These are phyloP conservation scores for Macrophya alboannulata DNA, from an alignment of 2,888 invertebrate species.

Conservation along the genomic window DNA sequence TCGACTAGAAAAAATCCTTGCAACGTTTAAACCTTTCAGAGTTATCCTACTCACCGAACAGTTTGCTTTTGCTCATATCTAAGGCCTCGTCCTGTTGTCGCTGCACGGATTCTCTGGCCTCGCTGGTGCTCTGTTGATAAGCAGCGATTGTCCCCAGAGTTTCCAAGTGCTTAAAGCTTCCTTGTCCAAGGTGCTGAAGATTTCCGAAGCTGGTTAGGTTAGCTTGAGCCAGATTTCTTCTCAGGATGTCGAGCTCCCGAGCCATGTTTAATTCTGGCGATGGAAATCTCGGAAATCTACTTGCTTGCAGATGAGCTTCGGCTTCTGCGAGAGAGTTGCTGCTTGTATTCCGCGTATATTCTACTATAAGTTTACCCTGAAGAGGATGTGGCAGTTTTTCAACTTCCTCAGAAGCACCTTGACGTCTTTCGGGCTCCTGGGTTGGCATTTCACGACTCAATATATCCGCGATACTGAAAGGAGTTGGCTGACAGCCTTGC, in stretches of 20 bases:
- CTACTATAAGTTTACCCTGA: constrained; percentile 45
- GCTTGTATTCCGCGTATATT: constrained; percentile 37
- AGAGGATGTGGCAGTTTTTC: constrained; percentile 36
- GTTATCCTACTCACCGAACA: constrained; percentile 71
- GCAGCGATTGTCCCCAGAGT: constrained; percentile 64
- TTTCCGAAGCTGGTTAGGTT: constrained; percentile 71
- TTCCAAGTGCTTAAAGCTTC: constrained; percentile 71
- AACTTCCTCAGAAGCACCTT: constrained; percentile 41
- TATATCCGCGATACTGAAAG: constrained; percentile 78
- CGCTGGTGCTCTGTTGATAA: constrained; percentile 67
- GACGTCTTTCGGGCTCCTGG: constrained; percentile 63
- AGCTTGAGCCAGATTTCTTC: constrained; percentile 75
- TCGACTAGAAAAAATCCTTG: not conserved
- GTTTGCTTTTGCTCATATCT: constrained; percentile 79
- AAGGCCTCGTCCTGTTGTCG: constrained; percentile 78
- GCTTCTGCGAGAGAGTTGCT: constrained; percentile 66
- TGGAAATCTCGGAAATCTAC: constrained; percentile 67
- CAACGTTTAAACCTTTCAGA: not conserved
- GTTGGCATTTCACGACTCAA: constrained; percentile 70
- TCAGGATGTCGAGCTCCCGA: constrained; percentile 74
- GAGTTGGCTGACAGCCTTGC: constrained; percentile 72
- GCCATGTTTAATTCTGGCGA: constrained; percentile 72
- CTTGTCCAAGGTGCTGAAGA: constrained; percentile 62
- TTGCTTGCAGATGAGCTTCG: constrained; percentile 36
- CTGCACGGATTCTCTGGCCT: constrained; percentile 69